Conservation (phyloP, 2,888 invertebrate species). For the Acanthopleura granulata region DNA sequence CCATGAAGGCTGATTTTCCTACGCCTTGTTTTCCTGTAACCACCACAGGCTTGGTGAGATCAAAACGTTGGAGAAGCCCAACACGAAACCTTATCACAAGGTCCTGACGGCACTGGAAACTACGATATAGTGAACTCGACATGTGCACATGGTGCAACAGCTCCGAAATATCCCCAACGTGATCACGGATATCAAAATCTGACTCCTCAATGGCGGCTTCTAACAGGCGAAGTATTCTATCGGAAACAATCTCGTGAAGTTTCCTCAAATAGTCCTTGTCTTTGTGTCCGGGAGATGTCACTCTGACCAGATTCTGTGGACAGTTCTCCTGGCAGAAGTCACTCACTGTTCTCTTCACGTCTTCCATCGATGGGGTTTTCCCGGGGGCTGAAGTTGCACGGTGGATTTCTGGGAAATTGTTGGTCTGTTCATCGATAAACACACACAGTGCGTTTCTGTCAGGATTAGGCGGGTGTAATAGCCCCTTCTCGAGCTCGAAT, state of each 20-base stretch:
- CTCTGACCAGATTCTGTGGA: constrained; percentile 29
- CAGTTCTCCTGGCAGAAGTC: constrained; percentile 24
- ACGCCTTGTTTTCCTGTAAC: constrained; percentile 29
- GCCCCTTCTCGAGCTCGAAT: neutral
- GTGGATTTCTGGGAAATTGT: too few relatives aligned
- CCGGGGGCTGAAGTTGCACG: too few relatives aligned
- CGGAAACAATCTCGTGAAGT: constrained; percentile 28
- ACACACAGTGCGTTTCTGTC: neutral
- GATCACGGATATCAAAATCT: constrained; percentile 33
- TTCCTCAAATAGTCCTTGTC: constrained; percentile 32
- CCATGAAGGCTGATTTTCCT: constrained; percentile 30
- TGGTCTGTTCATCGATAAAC: neutral
- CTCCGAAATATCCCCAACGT: constrained; percentile 32
- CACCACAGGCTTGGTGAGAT: constrained; percentile 21
- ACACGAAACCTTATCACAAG: neutral
- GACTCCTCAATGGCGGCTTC: constrained; percentile 27
- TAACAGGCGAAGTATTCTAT: constrained; percentile 27
- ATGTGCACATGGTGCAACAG: constrained; percentile 32
- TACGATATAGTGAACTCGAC: constrained; percentile 18
- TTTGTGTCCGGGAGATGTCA: constrained; percentile 28
- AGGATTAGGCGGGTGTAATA: neutral
- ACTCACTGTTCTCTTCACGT: neutral
- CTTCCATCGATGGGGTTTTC: neutral
- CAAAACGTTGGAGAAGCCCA: neutral
- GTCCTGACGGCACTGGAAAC: constrained; percentile 21